phyloP scores from a whole-genome alignment of 2,888 invertebrate species.

The Drosophila histrio region DNA sequence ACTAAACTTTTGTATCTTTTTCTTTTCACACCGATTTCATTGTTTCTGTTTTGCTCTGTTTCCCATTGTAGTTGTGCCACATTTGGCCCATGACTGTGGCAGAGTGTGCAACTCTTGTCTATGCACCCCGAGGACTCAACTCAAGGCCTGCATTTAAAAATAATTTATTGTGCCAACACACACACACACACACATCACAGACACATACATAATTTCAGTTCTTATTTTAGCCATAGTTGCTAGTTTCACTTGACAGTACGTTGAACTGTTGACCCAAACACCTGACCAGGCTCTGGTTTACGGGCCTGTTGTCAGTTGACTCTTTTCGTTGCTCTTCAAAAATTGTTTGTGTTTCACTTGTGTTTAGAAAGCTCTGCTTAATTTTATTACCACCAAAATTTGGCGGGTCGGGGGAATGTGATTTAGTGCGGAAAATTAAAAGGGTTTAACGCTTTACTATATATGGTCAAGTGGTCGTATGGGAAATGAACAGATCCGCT shows the following conservation, averaged over 20 bases:
- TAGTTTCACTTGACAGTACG: conserved; percentile 27
- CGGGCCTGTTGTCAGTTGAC: conserved; percentile 5
- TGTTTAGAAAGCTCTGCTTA: conserved; percentile 23
- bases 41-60: conserved; percentile 50
- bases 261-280: conserved; percentile 59
- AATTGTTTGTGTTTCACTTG: conserved; percentile 18
- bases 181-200: conserved; percentile 15
- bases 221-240: conserved; percentile 29
- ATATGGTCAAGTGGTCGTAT: conserved; percentile 18
- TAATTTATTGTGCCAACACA: conserved; percentile 41
- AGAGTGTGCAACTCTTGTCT: conserved; percentile 30
- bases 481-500: conserved; percentile 28
- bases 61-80: conserved; percentile 54
- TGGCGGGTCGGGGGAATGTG: conserved; percentile 16
- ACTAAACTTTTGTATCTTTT: conserved; percentile 15
- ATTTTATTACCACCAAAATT: conserved; percentile 37
- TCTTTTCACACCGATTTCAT: conserved; percentile 13
- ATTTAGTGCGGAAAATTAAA: conserved; percentile 51
- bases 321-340: conserved; percentile 32
- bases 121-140: conserved; percentile 5
- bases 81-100: conserved; percentile 56
- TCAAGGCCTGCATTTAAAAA: conserved; percentile 38
- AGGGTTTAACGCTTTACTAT: conserved; percentile 19
- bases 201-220: conserved; percentile 5
- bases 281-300: conserved; percentile 26